Evolutionary conservation across 1,140 invertebrate genomes (phyloP), one percentile per base, ranked within the genome.

Genomic region (Pseudomyrmex gracilis): DNA sequence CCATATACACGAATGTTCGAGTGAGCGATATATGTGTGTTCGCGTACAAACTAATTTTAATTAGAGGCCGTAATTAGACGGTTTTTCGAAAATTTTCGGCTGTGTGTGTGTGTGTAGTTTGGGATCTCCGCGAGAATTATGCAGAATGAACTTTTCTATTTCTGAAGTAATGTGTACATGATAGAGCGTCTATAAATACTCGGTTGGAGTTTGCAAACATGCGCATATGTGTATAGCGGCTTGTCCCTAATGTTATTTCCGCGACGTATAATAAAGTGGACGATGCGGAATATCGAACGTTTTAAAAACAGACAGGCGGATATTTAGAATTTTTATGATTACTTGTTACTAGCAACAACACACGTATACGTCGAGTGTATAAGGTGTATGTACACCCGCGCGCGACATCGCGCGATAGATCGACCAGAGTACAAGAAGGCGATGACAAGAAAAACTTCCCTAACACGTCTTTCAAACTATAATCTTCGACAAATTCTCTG

Each of bases 401-500:
- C 20, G 20, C 57, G 47, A n/a, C 63, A 64, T 76, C 15, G 49
- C 34, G 57, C 53, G 57, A 74, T 24, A 22, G 24, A 43, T 51
- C 63, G 51, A 45, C 17, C 24, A 66, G 0, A 66, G 0, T 20
- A 34, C 34, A 12, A 77, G 58, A 51, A 73, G 64, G 5, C 34
- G 34, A 34, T 13, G 58, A 49, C 47, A 67, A 57, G 63, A 73
- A 73, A 34, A 47, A 76, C 15, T 71, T 13, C 60, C 51, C 85
- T 76, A 34, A 34, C 34, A 73, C 55, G 71, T 76, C 34, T 66
- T 57, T 86, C 85, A 80, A 87, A 58, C 85, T 34, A 34, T 34
- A 86, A 83, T 83, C 85, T 86, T 86, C 53, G 71, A 86, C 85
- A 83, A 87, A 86, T 86, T 74, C 64, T 86, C 85, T 83, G 70